Percentiles rank a stretch among this genome's conserved stretches.
Evolutionary conservation across 2,888 invertebrate species (phyloP).

Genomic region (Drosophila pseudotakahashii): DNA sequence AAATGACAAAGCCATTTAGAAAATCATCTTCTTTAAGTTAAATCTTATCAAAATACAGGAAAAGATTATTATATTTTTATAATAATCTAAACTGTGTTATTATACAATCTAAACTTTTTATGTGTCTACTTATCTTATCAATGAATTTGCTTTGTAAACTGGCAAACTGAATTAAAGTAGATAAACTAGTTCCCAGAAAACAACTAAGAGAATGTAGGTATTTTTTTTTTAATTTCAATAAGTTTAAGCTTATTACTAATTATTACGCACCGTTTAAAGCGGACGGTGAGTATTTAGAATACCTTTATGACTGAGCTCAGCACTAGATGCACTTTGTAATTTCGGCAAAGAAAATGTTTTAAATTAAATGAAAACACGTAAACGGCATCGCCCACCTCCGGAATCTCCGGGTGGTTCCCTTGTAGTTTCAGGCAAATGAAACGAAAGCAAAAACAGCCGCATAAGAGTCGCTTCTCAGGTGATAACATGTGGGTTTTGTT

Average conservation of each 20-base stretch:
- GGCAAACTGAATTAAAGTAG: no score
- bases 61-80: no score
- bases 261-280: neutral
- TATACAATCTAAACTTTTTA: no score
- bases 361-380: slow-evolving; percentile 77
- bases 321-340: slow-evolving; percentile 57
- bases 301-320: slow-evolving; percentile 8
- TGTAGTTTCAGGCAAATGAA: slow-evolving; percentile 77
- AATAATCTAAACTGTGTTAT: no score
- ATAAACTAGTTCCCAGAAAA: no score
- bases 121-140: no score
- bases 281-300: neutral
- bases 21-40: no score
- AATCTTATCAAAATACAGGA: no score
- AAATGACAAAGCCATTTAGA: no score
- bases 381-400: slow-evolving; percentile 8
- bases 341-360: slow-evolving; percentile 76
- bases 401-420: neutral
- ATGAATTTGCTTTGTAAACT: no score
- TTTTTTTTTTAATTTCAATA: no score
- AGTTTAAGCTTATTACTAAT: neutral
- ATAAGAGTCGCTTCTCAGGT: slow-evolving; percentile 50
- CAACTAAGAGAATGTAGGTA: no score
- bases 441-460: slow-evolving; percentile 65
- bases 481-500: slow-evolving; percentile 47